These are phyloP conservation scores for Pterocles orientalis DNA, from an alignment of 2,113 vertebrate genomes.

Conservation along the genomic window DNA sequence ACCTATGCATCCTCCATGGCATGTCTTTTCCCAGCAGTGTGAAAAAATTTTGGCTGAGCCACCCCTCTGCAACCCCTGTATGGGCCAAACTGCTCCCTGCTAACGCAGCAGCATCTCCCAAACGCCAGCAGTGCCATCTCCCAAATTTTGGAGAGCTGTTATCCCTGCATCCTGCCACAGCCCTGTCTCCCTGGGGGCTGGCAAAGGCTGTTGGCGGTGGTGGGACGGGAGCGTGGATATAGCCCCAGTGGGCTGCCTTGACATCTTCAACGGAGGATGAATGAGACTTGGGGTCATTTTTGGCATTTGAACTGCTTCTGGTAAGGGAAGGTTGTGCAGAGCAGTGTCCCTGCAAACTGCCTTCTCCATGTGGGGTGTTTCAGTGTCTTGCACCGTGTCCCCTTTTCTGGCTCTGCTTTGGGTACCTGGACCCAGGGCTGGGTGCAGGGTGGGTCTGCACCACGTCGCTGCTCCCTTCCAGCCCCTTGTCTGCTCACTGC, in stretches of 20 bases:
- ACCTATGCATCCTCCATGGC: not conserved
- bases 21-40: not conserved
- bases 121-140: accelerated
- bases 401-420: not conserved
- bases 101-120: not conserved
- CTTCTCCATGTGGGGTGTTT: not conserved
- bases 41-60: not conserved
- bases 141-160: not conserved
- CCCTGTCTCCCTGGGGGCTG: not conserved
- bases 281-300: not conserved
- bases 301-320: accelerated
- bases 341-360: not conserved
- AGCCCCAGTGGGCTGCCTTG: not conserved
- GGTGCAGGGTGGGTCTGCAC: not conserved
- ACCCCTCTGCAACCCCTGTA: not conserved
- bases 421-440: accelerated
- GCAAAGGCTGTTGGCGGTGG: not conserved
- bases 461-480: not conserved
- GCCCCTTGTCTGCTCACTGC: not conserved
- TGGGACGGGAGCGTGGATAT: not conserved
- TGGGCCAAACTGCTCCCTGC: not conserved
- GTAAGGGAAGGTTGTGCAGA: not conserved
- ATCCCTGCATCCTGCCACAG: not conserved
- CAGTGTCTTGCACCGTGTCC: not conserved
- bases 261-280: not conserved